Evolutionary conservation across 2,797 vertebrate genomes (phyloP).

Genomic region (Helarctos malayanus): DNA sequence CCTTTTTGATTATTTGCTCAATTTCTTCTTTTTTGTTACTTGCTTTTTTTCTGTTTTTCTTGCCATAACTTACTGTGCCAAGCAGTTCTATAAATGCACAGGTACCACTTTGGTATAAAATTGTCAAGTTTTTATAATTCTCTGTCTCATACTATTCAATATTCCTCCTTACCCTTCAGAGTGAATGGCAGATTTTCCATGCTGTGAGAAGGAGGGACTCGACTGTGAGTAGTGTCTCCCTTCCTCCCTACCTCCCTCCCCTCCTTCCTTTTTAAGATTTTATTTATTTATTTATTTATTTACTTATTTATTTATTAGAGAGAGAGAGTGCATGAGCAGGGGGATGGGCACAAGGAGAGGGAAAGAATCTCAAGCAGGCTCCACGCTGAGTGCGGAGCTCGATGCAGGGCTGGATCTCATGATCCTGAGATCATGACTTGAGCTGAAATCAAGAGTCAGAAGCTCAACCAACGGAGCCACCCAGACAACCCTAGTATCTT

Average conservation of each 20-base stretch:
- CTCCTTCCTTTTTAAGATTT: no score
- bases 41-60: background rate
- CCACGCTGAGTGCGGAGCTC: background rate
- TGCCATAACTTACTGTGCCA: background rate
- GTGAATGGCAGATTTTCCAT: background rate
- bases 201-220: background rate
- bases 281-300: background rate
- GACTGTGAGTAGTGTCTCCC: background rate
- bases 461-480: background rate
- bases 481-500: background rate
- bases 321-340: background rate
- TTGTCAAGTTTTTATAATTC: background rate
- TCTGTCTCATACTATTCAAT: background rate
- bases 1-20: background rate
- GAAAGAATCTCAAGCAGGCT: background rate
- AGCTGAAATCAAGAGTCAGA: background rate
- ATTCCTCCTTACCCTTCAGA: background rate
- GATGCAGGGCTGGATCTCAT: background rate
- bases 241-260: rapidly evolving
- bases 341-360: background rate
- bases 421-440: background rate
- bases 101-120: background rate
- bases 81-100: background rate
- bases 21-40: background rate
- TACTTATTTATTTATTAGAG: no score